These are phyloP conservation scores for Spheniscus humboldti DNA, from an alignment of 2,797 vertebrate species.

Conservation along the genomic window DNA sequence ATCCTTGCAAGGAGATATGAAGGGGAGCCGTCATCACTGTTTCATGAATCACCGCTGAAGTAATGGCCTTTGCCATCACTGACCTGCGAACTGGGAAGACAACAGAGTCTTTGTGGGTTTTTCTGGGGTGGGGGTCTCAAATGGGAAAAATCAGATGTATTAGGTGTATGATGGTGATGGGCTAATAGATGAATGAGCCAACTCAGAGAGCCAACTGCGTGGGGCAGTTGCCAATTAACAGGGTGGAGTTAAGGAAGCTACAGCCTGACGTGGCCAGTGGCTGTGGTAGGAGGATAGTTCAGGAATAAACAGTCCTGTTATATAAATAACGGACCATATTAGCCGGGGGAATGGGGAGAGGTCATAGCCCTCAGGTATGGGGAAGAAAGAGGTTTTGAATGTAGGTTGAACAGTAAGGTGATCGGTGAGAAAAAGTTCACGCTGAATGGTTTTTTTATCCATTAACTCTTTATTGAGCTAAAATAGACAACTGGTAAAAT, in stretches of 20 bases:
- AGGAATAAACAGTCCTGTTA: not conserved
- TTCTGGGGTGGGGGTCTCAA: not conserved
- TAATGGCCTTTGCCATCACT: not conserved
- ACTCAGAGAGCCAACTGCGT: not conserved
- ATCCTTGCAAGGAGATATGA: not conserved
- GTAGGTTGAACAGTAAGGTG: not conserved
- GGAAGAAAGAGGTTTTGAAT: not conserved
- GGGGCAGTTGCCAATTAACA: not conserved
- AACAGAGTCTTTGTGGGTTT: not conserved
- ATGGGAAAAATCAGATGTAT: accelerated
- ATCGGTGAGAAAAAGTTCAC: not conserved
- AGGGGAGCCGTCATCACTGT: not conserved
- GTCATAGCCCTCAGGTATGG: accelerated
- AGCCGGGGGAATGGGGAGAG: not conserved
- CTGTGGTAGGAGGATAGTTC: too few species aligned
- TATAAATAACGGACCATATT: accelerated
- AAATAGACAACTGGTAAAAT: not conserved
- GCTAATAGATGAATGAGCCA: not conserved
- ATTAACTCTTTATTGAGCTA: not conserved
- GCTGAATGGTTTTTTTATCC: not conserved
- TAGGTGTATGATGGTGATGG: too few species aligned
- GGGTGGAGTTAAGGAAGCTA: not conserved
- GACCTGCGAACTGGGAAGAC: not conserved
- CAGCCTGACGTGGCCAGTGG: not conserved
- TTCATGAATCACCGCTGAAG: not conserved